These are phyloP conservation scores for Dusona sp. DNA, from an alignment of 2,888 invertebrate species.

Conservation along the genomic window DNA sequence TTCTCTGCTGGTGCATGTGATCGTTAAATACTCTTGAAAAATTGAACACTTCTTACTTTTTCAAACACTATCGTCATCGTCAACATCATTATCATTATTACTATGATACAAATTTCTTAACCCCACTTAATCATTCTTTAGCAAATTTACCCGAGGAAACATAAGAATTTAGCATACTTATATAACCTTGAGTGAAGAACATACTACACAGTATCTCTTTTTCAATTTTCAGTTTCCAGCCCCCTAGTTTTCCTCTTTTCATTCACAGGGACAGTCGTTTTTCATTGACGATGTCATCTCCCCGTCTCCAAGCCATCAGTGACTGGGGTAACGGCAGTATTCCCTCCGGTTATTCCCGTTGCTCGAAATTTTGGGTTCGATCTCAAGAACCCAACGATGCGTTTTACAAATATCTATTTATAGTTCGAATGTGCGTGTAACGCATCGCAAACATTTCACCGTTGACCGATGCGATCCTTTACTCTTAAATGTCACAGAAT, in stretches of 20 bases:
- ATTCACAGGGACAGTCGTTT: slow-evolving; percentile 43
- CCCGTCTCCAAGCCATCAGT: slow-evolving; percentile 65
- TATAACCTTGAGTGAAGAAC: too few species aligned
- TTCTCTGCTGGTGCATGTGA: background rate
- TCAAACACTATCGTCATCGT: background rate
- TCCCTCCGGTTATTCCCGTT: slow-evolving; percentile 73
- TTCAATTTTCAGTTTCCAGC: background rate
- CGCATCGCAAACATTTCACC: slow-evolving; percentile 82
- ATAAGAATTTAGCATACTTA: background rate
- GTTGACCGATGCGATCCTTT: slow-evolving; percentile 68
- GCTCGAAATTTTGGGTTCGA: slow-evolving; percentile 76
- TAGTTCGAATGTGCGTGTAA: slow-evolving; percentile 81
- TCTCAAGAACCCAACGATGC: slow-evolving; percentile 7
- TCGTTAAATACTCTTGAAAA: slow-evolving; percentile 18
- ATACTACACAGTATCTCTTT: background rate
- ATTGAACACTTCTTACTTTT: background rate
- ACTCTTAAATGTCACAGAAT: slow-evolving; percentile 50
- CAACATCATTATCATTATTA: background rate
- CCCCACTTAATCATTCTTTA: background rate
- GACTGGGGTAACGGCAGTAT: slow-evolving; percentile 68
- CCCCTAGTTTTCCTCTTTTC: background rate
- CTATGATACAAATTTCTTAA: background rate
- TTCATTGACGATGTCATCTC: slow-evolving; percentile 45
- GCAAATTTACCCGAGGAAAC: background rate
- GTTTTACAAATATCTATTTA: slow-evolving; percentile 75